A percentile compares a stretch with the other conserved stretches of the same genome.
These are phyloP conservation scores for Semotilus atromaculatus DNA, from an alignment of 2,797 vertebrate genomes.

Conservation along the genomic window DNA sequence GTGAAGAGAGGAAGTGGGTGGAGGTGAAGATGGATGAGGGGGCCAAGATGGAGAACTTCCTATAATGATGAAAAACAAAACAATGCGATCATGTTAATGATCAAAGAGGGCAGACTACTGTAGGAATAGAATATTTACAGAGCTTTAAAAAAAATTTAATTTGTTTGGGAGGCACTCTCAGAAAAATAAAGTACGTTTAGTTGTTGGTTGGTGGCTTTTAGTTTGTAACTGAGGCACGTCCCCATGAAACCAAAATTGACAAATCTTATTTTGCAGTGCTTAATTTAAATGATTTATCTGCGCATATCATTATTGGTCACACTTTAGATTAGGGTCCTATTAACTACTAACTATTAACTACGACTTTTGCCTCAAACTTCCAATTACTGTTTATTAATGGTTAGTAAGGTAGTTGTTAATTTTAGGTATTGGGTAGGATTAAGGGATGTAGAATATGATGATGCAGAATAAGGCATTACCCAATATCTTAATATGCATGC, in stretches of 20 bases:
- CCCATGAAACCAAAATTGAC: background rate
- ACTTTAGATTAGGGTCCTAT: too few species aligned
- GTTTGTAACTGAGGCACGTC: background rate
- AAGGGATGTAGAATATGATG: too few species aligned
- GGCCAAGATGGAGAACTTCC: slow-evolving; percentile 38
- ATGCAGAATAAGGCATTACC: too few species aligned
- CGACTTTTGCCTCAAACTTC: too few species aligned
- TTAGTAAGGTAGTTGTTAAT: too few species aligned
- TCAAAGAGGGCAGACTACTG: slow-evolving; percentile 20
- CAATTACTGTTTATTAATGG: too few species aligned
- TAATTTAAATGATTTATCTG: background rate
- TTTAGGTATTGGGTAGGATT: too few species aligned
- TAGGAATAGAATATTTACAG: background rate
- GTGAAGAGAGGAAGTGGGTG: slow-evolving; percentile 40
- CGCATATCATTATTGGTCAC: too few species aligned
- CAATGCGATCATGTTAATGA: slow-evolving; percentile 29
- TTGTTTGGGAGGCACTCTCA: background rate
- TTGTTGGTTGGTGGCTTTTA: background rate
- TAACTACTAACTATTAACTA: too few species aligned
- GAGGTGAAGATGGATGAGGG: slow-evolving; percentile 40
- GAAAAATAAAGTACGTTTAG: background rate
- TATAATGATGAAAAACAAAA: slow-evolving; percentile 22
- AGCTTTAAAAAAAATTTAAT: background rate
- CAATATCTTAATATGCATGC: too few species aligned
- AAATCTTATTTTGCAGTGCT: background rate